A percentile compares a stretch with the other conserved stretches of the same genome.
phyloP scores from a whole-genome alignment of 2,888 invertebrate species.

The Fragum sueziense region DNA sequence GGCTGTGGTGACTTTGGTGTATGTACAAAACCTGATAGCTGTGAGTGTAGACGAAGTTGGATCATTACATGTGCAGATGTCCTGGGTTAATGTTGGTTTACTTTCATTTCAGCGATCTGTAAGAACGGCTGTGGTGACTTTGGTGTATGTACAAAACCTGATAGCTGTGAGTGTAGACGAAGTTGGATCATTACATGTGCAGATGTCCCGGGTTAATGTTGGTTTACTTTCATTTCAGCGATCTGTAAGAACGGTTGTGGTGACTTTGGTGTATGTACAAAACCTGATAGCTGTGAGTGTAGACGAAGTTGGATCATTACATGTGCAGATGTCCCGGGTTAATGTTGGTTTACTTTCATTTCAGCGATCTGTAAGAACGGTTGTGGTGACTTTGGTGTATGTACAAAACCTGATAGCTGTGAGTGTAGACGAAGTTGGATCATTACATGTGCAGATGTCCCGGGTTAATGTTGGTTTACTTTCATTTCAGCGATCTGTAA shows the following conservation, averaged over 20 bases:
- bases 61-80: too few species aligned
- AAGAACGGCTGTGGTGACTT: slow-evolving; percentile 51
- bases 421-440: slow-evolving; percentile 44
- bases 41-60: slow-evolving; percentile 46
- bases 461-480: too few species aligned
- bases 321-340: too few species aligned
- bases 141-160: slow-evolving; percentile 53
- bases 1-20: slow-evolving; percentile 55
- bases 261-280: slow-evolving; percentile 47
- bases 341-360: background rate
- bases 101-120: slow-evolving; percentile 44
- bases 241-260: slow-evolving; percentile 55
- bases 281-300: slow-evolving; percentile 53
- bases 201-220: too few species aligned
- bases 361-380: slow-evolving; percentile 54
- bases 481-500: slow-evolving; percentile 45
- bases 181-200: too few species aligned
- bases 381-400: slow-evolving; percentile 53
- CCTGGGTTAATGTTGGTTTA: too few species aligned
- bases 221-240: slow-evolving; percentile 29
- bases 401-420: slow-evolving; percentile 51
- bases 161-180: slow-evolving; percentile 40
- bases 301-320: slow-evolving; percentile 37
- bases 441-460: too few species aligned
- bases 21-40: slow-evolving; percentile 50